Percentiles rank a stretch among this genome's conserved stretches.
phyloP scores from a whole-genome alignment of 2,888 invertebrate genomes.

The Rugalucina vietnamica region DNA sequence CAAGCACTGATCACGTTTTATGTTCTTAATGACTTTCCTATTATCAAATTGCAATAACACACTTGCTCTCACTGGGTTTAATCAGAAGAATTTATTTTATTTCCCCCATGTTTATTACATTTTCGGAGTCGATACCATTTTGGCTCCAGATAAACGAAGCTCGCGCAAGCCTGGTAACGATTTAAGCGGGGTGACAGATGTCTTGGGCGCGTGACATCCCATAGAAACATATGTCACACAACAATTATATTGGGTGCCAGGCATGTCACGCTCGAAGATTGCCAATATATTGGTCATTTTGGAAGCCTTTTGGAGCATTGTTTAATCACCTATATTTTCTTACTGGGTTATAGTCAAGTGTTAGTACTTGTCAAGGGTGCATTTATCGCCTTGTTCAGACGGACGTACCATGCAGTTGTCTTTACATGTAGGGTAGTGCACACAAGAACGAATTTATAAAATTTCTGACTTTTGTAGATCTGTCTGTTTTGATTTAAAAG shows the following conservation, averaged over 20 bases:
- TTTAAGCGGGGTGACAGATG: neutral
- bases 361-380: too few species aligned
- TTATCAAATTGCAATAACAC: slow-evolving; percentile 11
- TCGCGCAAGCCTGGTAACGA: neutral
- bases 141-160: slow-evolving; percentile 2
- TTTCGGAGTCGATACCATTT: neutral
- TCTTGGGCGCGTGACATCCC: slow-evolving; percentile 5
- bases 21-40: neutral
- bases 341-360: too few species aligned
- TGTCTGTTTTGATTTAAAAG: too few species aligned
- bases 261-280: neutral
- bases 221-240: slow-evolving; percentile 12
- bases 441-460: too few species aligned
- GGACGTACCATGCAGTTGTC: too few species aligned
- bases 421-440: too few species aligned
- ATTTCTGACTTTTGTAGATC: too few species aligned
- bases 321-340: too few species aligned
- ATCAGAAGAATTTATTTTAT: slow-evolving; percentile 16
- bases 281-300: too few species aligned
- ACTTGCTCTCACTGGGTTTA: neutral
- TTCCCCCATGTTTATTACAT: neutral
- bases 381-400: too few species aligned
- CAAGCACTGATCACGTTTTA: neutral
- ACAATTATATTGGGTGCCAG: neutral
- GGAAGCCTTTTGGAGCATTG: too few species aligned